These are phyloP conservation scores for Magallana ariakensis DNA, from an alignment of 1,140 invertebrate genomes.

Conservation along the genomic window DNA sequence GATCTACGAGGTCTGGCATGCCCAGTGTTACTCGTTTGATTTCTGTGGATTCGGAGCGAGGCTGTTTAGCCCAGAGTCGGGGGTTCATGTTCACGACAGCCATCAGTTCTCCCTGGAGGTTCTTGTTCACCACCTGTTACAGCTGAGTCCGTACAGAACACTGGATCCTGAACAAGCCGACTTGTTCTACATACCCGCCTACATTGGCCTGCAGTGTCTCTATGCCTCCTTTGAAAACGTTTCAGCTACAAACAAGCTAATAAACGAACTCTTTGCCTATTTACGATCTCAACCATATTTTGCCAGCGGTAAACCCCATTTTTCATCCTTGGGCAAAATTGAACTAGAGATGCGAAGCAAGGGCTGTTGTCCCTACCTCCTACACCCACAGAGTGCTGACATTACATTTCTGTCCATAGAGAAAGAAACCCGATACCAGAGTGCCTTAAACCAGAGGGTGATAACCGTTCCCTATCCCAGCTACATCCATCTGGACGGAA, in stretches of 20 bases:
- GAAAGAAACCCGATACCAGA: conserved; percentile 50
- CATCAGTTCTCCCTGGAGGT: conserved; percentile 71
- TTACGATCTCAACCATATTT: conserved; percentile 49
- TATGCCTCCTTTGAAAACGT: background rate
- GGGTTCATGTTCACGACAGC: conserved; percentile 58
- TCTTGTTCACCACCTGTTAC: conserved; percentile 70
- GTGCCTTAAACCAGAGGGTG: background rate
- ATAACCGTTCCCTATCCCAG: conserved; percentile 71
- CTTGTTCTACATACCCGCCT: conserved; percentile 71
- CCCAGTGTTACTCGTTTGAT: conserved; percentile 56
- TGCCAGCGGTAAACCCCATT: conserved; percentile 63
- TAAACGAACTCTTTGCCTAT: background rate
- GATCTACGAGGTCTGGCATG: conserved; percentile 34
- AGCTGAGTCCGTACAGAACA: conserved; percentile 64
- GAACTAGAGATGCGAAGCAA: conserved; percentile 62
- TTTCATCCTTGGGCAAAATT: conserved; percentile 68
- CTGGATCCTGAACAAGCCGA: conserved; percentile 64
- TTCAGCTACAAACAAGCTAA: background rate
- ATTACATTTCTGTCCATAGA: conserved; percentile 67
- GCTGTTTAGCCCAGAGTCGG: conserved; percentile 48
- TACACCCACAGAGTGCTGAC: conserved; percentile 44
- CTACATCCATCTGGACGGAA: conserved; percentile 60
- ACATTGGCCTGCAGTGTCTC: conserved; percentile 63
- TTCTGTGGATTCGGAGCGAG: conserved; percentile 64
- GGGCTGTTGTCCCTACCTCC: conserved; percentile 59